A percentile compares a stretch with the other conserved stretches of the same genome.
Evolutionary conservation across 2,888 invertebrate genomes (phyloP).

Genomic region (Drosophila pullipes): DNA sequence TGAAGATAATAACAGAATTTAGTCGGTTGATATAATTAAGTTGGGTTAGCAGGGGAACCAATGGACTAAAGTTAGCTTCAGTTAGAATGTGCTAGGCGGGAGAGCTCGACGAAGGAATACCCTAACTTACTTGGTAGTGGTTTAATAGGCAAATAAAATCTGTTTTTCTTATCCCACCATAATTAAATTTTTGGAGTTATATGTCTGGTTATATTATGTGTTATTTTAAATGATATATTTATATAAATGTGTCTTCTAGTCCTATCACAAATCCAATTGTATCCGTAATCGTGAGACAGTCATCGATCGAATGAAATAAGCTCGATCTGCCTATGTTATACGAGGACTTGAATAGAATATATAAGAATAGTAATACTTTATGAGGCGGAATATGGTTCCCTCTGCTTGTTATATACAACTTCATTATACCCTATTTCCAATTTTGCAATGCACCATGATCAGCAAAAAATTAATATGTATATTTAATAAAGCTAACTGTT

Average conservation of each 20-base stretch:
- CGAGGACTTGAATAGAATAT: accelerated
- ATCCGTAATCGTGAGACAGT: not conserved
- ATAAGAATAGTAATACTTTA: not conserved
- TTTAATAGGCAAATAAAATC: not conserved
- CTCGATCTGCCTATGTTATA: not conserved
- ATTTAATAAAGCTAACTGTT: not conserved
- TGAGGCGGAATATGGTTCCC: not conserved
- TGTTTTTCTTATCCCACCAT: too few relatives aligned
- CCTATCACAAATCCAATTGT: not conserved
- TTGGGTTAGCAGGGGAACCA: not conserved
- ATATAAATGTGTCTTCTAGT: not conserved
- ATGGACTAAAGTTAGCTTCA: not conserved
- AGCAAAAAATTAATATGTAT: not conserved
- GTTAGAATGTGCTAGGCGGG: not conserved
- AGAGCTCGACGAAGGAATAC: not conserved
- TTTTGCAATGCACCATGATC: not conserved
- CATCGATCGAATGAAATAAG: not conserved
- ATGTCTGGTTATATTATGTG: not conserved
- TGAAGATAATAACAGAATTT: conserved; percentile 9
- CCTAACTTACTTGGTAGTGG: too few relatives aligned
- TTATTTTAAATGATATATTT: not conserved
- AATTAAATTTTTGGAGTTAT: not conserved
- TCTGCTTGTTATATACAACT: not conserved
- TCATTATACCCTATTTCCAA: not conserved
- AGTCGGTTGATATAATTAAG: not conserved